These are phyloP conservation scores for Scomber japonicus DNA, from an alignment of 2,113 vertebrate genomes.

Conservation along the genomic window DNA sequence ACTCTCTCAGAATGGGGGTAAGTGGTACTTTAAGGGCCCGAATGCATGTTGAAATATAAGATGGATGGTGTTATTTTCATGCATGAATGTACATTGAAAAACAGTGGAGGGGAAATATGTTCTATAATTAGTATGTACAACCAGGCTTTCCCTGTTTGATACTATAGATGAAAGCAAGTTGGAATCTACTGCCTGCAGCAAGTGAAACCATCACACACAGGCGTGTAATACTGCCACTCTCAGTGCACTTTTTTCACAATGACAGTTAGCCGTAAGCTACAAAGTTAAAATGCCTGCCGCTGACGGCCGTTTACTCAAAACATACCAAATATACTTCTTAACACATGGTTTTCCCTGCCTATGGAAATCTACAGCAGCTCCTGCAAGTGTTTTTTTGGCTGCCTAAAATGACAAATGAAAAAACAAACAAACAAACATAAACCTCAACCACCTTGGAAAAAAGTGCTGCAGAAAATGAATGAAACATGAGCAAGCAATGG, in stretches of 20 bases:
- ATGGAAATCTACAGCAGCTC: too few relatives aligned
- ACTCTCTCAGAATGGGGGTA: slow-evolving; percentile 4
- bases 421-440: too few relatives aligned
- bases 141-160: background rate
- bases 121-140: slow-evolving; percentile 5
- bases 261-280: slow-evolving; percentile 10
- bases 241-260: slow-evolving; percentile 38
- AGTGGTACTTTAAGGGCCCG: slow-evolving; percentile 2
- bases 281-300: background rate
- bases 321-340: too few relatives aligned
- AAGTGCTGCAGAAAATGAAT: too few relatives aligned
- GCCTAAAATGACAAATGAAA: too few relatives aligned
- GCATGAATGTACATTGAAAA: slow-evolving; percentile 3
- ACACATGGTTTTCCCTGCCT: too few relatives aligned
- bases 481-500: too few relatives aligned
- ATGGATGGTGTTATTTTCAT: background rate
- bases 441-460: too few relatives aligned
- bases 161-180: slow-evolving; percentile 24
- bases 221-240: background rate
- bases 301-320: too few relatives aligned
- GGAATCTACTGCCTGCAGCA: background rate
- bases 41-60: slow-evolving; percentile 1
- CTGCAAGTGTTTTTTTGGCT: too few relatives aligned
- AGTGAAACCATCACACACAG: slow-evolving; percentile 12
- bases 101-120: background rate